Evolutionary conservation across 2,797 vertebrate genomes (phyloP).

Genomic region (Podarcis lilfordi): DNA sequence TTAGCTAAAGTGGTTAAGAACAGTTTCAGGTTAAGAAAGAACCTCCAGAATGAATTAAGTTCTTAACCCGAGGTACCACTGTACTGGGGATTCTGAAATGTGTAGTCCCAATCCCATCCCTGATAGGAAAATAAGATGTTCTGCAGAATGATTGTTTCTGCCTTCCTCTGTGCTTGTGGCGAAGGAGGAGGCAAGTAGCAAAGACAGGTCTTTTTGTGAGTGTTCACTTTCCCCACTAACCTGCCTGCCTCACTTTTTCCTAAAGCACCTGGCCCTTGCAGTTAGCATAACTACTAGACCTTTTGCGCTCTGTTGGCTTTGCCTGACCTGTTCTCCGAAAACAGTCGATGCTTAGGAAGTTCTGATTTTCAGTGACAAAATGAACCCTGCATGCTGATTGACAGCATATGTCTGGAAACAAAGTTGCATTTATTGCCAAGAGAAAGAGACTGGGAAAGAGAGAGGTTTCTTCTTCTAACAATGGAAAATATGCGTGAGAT

Average conservation of each 20-base stretch:
- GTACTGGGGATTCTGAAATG: background rate
- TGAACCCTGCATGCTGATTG: background rate
- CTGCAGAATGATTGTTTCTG: too few relatives aligned
- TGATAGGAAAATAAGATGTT: background rate
- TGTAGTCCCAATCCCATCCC: too few relatives aligned
- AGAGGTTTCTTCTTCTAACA: background rate
- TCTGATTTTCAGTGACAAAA: slow-evolving; percentile 25
- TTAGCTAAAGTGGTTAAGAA: too few relatives aligned
- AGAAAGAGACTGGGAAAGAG: slow-evolving; percentile 32
- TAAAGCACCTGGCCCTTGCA: background rate
- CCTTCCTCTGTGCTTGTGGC: background rate
- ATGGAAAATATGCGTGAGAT: slow-evolving; percentile 41
- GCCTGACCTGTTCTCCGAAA: background rate
- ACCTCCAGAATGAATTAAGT: too few relatives aligned
- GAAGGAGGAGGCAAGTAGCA: background rate
- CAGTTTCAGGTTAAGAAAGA: too few relatives aligned
- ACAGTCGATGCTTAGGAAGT: background rate
- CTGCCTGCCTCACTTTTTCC: background rate
- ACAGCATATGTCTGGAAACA: slow-evolving; percentile 22
- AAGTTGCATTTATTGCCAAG: background rate
- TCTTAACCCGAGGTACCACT: too few relatives aligned
- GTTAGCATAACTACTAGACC: background rate
- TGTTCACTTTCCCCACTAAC: background rate
- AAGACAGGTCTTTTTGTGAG: background rate
- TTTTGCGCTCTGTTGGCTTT: background rate